Percentiles rank a stretch among this genome's conserved stretches.
Conservation (phyloP, 1,140 invertebrate species). For the Drosophila serrata region DNA sequence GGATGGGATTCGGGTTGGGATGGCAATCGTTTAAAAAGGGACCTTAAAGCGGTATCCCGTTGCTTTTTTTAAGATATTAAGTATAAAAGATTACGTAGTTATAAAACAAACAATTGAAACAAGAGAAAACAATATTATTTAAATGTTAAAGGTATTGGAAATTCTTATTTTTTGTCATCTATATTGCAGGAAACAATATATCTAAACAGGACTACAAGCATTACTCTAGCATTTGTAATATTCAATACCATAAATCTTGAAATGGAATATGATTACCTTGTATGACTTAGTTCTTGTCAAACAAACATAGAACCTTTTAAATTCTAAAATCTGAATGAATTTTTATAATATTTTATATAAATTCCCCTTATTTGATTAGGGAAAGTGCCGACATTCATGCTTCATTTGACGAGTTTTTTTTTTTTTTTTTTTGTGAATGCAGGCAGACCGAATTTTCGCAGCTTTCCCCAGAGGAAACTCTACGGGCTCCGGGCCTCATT, state of each 20-base stretch:
- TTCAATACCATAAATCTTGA: not conserved
- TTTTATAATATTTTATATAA: not conserved
- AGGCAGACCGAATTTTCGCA: slow-evolving; percentile 33
- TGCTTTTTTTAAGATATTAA: slow-evolving; percentile 24
- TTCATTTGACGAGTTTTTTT: slow-evolving; percentile 60
- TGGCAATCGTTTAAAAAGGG: slow-evolving; percentile 20
- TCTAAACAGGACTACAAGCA: not conserved
- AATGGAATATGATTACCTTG: not conserved
- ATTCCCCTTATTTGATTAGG: slow-evolving; percentile 45
- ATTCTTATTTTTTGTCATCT: not conserved
- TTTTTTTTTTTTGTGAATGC: too few relatives aligned
- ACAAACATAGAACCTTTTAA: not conserved
- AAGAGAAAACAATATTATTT: not conserved
- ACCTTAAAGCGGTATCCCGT: slow-evolving; percentile 26
- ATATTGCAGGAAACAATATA: not conserved
- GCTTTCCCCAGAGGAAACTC: slow-evolving; percentile 51
- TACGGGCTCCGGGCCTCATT: slow-evolving; percentile 47
- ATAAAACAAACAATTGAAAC: not conserved
- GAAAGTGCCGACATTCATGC: slow-evolving; percentile 66
- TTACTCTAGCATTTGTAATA: not conserved
- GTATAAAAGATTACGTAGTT: slow-evolving; percentile 24
- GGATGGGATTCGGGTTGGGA: slow-evolving; percentile 41
- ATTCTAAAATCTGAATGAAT: not conserved
- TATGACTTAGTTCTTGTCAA: not conserved
- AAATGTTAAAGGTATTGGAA: not conserved